These are phyloP conservation scores for Macquaria ambigua DNA, from an alignment of 2,113 vertebrate species.

Conservation along the genomic window DNA sequence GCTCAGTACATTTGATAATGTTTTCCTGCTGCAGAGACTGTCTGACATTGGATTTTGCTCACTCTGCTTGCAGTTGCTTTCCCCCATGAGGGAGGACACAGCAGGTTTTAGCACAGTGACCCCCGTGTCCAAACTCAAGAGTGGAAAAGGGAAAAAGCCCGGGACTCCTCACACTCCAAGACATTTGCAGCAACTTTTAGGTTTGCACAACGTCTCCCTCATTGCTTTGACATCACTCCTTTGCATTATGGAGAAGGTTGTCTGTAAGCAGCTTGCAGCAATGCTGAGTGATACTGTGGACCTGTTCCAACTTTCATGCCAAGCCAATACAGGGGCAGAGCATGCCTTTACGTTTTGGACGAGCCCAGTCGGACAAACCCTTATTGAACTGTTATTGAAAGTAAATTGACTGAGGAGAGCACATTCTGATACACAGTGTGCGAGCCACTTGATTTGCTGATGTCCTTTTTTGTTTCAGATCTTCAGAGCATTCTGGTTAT, in stretches of 20 bases:
- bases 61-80: not conserved
- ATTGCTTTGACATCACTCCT: slow-evolving; percentile 40
- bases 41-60: slow-evolving; percentile 61
- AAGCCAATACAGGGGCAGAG: slow-evolving; percentile 36
- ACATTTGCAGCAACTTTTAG: slow-evolving; percentile 3
- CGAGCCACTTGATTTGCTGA: not conserved
- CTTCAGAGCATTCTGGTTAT: not conserved
- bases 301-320: slow-evolving; percentile 39
- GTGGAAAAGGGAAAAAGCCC: not conserved
- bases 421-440: not conserved
- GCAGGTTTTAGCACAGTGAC: not conserved
- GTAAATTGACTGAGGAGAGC: slow-evolving; percentile 27
- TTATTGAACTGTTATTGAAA: slow-evolving; percentile 19
- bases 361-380: slow-evolving; percentile 23
- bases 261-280: slow-evolving; percentile 50
- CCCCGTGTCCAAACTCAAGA: not conserved
- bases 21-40: slow-evolving; percentile 23
- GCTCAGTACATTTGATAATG: slow-evolving; percentile 32
- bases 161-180: not conserved
- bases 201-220: not conserved
- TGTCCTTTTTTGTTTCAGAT: not conserved
- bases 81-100: slow-evolving; percentile 8
- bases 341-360: not conserved
- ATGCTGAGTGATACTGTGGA: slow-evolving; percentile 68
- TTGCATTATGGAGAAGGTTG: slow-evolving; percentile 61